phyloP scores from a whole-genome alignment of 1,140 invertebrate species.

The Batillaria attramentaria region DNA sequence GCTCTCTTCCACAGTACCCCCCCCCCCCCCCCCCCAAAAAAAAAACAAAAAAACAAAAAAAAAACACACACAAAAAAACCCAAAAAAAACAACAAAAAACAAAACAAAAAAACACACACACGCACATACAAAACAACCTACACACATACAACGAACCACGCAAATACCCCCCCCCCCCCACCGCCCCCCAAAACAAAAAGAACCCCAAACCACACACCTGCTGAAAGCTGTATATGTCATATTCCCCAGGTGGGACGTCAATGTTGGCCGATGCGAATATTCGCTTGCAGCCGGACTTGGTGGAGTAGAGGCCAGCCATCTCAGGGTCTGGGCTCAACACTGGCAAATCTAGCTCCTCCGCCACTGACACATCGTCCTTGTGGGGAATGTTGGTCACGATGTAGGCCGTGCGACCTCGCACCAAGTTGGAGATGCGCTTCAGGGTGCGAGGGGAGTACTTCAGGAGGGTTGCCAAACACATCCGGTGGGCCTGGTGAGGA shows the following conservation, averaged over 20 bases:
- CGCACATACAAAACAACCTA: background rate
- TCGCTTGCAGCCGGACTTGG: slow-evolving; percentile 71
- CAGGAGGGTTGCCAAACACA: slow-evolving; percentile 70
- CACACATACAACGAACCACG: no score
- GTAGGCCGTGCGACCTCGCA: slow-evolving; percentile 69
- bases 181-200: background rate
- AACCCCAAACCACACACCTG: slow-evolving; percentile 55
- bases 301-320: slow-evolving; percentile 67
- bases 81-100: no score
- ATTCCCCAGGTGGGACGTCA: slow-evolving; percentile 68
- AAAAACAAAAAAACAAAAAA: no score
- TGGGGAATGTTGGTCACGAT: slow-evolving; percentile 69
- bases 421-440: slow-evolving; percentile 66
- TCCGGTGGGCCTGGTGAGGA: slow-evolving; percentile 66
- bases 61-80: no score
- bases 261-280: slow-evolving; percentile 70
- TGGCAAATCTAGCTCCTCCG: slow-evolving; percentile 67
- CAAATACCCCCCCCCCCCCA: background rate
- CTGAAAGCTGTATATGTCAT: slow-evolving; percentile 69
- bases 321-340: slow-evolving; percentile 70
- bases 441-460: slow-evolving; percentile 70
- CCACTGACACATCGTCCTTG: slow-evolving; percentile 69
- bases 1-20: no score
- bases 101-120: slow-evolving; percentile 43
- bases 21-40: no score